Evolutionary conservation across 2,113 vertebrate genomes (phyloP).

Genomic region (Salvelinus fontinalis): DNA sequence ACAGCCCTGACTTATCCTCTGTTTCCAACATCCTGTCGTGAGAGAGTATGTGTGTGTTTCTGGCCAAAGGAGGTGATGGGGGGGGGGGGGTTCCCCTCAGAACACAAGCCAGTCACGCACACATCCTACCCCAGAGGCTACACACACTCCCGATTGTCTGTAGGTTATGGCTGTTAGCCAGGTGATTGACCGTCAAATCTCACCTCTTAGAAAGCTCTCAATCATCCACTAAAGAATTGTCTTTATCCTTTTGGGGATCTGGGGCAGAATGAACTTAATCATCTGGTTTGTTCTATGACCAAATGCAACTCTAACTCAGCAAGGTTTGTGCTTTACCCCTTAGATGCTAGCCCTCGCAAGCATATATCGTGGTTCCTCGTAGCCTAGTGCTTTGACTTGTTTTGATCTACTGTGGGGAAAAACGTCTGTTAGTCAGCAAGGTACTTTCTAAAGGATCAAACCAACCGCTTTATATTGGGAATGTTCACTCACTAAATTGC

Average conservation of each 20-base stretch:
- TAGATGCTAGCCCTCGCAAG: background rate
- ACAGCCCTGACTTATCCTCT: constrained; percentile 12
- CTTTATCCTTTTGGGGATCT: background rate
- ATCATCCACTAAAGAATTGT: background rate
- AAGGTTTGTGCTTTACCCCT: too few relatives aligned
- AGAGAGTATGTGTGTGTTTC: background rate
- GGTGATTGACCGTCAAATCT: background rate
- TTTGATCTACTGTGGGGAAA: background rate
- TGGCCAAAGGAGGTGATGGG: background rate
- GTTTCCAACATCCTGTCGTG: constrained; percentile 29
- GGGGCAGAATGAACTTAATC: background rate
- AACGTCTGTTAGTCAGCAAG: constrained; percentile 33
- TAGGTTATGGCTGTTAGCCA: background rate
- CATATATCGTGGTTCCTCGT: background rate
- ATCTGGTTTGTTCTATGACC: constrained; percentile 4
- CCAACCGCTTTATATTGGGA: constrained; percentile 22
- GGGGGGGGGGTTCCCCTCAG: constrained; percentile 11
- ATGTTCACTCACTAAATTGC: constrained; percentile 55
- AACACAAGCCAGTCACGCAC: constrained; percentile 1
- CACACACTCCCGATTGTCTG: constrained; percentile 17
- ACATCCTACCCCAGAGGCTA: constrained; percentile 8
- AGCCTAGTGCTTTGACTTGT: background rate
- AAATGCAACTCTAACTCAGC: background rate
- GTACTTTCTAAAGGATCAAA: constrained; percentile 34
- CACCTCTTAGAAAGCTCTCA: background rate